phyloP scores from a whole-genome alignment of 2,797 vertebrate genomes.

The Anabacerthia variegaticeps region DNA sequence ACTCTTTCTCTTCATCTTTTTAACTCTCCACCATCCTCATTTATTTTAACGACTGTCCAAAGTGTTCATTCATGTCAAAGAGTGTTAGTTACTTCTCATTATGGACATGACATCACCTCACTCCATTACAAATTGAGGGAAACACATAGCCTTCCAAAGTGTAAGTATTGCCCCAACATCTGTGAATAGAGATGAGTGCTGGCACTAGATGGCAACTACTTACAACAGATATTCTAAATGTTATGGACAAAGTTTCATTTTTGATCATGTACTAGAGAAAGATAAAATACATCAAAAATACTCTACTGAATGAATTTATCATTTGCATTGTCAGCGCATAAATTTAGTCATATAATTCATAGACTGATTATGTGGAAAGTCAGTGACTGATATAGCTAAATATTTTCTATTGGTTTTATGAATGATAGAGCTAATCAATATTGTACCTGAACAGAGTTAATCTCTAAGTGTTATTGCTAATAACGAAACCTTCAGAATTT shows the following conservation, averaged over 20 bases:
- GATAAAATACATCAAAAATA: conserved; percentile 73
- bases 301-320: conserved; percentile 63
- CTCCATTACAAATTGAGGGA: conserved; percentile 44
- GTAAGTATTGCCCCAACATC: conserved; percentile 32
- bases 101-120: conserved; percentile 36
- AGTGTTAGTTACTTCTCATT: conserved; percentile 67
- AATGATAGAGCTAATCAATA: conserved; percentile 69
- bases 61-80: conserved; percentile 54
- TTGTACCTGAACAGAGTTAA: conserved; percentile 39
- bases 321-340: conserved; percentile 46
- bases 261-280: conserved; percentile 69
- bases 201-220: conserved; percentile 54
- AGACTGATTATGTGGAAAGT: conserved; percentile 66
- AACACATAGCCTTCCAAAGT: conserved; percentile 54
- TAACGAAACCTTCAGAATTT: not conserved
- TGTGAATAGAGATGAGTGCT: conserved; percentile 59
- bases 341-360: conserved; percentile 66
- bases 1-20: conserved; percentile 24
- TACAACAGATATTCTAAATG: conserved; percentile 56
- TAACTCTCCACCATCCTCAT: conserved; percentile 44
- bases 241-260: conserved; percentile 67
- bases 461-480: conserved; percentile 2
- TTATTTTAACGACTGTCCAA: conserved; percentile 62
- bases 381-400: conserved; percentile 69
- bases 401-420: conserved; percentile 63